Base-by-base conservation (phyloP, 2,888 invertebrate genomes). In the Choristoneura rosaceana region DNA sequence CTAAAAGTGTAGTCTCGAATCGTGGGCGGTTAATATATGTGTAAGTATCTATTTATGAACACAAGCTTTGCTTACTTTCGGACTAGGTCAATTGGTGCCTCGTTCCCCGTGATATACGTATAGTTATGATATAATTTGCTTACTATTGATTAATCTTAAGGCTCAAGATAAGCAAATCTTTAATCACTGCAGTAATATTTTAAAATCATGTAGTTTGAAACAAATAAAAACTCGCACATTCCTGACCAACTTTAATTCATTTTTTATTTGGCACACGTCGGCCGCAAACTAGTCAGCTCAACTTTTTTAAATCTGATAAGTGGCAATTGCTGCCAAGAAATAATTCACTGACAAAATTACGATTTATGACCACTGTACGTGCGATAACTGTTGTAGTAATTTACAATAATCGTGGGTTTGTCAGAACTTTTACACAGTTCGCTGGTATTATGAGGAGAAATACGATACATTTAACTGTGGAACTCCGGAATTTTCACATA, bases 211-310 rank as follows among this genome's bases (percentile, higher is more conserved):
- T 33, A 58, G 58, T 58, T 58, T 17, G 12, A 3, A 4, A 25
- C 25, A 41, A 10, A 38, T 15, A 62, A 14, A 41, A 60, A 59
- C 15, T 43, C 14, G 38, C 63, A 73, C 73, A 62, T 52, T 38
- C 43, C 59, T 59, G 41, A 73, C 65, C 33, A 67, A 60, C 63
- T 65, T 67, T 70, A 73, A 78, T 73, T 62, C 41, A 75, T 75
- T 75, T 71, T 64, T 79, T 79, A 82, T 84, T 83, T 81, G 80
- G 81, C 78, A 76, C 81, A 82, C 82, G 82, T 77, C 71, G 63
- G 17, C 77, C 77, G 75, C 79, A 71, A 78, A 73, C 73, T 73
- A 69, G 63, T 41, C n/a, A 43, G 55, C 55, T 45, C n/a, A 60
- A 65, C 59, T 60, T 71, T 71, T 70, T 67, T 61, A 45, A 70